A percentile compares a stretch with the other conserved stretches of the same genome.
These are phyloP conservation scores for Parazoanthus swiftii DNA, from an alignment of 92 coral and sea anemone genomes.

Conservation along the genomic window DNA sequence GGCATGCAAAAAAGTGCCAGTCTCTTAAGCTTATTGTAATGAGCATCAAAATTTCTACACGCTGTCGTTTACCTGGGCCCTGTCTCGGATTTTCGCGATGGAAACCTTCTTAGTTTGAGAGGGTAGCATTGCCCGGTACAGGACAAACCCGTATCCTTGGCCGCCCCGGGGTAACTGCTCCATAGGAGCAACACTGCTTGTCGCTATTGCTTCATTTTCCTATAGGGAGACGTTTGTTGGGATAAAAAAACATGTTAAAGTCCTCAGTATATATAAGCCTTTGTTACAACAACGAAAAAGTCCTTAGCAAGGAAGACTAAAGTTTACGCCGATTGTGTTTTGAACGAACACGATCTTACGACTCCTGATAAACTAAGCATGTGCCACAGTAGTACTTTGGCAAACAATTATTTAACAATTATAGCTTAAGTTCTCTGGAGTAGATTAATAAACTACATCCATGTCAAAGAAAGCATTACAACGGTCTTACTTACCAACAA, in stretches of 20 bases:
- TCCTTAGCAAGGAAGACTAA: no score
- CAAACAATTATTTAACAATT: no score
- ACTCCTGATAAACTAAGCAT: no score
- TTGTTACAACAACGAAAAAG: no score
- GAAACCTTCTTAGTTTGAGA: constrained; percentile 52
- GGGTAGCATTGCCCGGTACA: constrained; percentile 69
- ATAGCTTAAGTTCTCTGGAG: no score
- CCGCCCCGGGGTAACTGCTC: constrained; percentile 88
- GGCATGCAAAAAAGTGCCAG: no score
- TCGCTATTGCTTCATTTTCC: neutral
- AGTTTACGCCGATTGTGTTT: no score
- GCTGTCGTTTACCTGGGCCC: constrained; percentile 72
- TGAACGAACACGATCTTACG: no score
- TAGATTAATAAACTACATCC: neutral
- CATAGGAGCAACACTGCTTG: constrained; percentile 66
- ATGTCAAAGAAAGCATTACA: neutral
- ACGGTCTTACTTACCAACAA: constrained; percentile 21
- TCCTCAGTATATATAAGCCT: no score
- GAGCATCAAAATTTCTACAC: no score
- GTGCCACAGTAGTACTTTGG: no score
- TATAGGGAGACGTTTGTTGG: neutral
- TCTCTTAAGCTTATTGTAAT: no score
- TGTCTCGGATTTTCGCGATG: constrained; percentile 70
- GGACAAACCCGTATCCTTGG: constrained; percentile 84
- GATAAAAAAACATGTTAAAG: neutral